Conservation (phyloP, 2,888 invertebrate genomes). For the Cheilosia scutellata region DNA sequence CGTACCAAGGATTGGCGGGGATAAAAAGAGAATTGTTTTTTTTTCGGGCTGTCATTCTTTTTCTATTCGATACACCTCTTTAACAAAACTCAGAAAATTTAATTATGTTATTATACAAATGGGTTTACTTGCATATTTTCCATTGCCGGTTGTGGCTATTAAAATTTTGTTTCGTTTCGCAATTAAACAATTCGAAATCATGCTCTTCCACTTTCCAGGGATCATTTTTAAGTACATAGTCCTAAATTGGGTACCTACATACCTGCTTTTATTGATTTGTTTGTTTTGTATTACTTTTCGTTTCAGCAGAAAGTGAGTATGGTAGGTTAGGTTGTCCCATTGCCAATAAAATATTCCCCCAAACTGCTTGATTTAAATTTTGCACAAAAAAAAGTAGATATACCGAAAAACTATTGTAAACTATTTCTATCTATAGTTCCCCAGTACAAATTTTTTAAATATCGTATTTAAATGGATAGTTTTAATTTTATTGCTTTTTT, state of each 20-base stretch:
- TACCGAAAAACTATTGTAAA: not conserved
- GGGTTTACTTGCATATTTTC: too few relatives aligned
- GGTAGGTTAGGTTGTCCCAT: slow-evolving; percentile 9
- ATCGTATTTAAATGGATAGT: not conserved
- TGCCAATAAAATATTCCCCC: not conserved
- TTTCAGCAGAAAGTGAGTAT: slow-evolving; percentile 46
- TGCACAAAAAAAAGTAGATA: slow-evolving; percentile 10
- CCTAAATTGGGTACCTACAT: not conserved
- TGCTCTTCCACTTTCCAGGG: not conserved
- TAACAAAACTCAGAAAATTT: too few relatives aligned
- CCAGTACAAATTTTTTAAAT: not conserved
- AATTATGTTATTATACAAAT: too few relatives aligned
- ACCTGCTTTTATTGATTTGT: not conserved
- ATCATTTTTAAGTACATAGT: not conserved
- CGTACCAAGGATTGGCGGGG: too few relatives aligned
- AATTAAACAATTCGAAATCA: not conserved
- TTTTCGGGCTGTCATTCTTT: too few relatives aligned
- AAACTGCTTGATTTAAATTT: slow-evolving; percentile 46
- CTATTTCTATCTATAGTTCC: not conserved
- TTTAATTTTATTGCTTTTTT: not conserved
- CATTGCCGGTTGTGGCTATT: too few relatives aligned
- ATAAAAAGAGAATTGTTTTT: too few relatives aligned
- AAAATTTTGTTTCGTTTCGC: too few relatives aligned
- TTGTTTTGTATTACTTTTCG: slow-evolving; percentile 21
- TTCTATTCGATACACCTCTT: too few relatives aligned